phyloP scores from a whole-genome alignment of 2,888 invertebrate species.

The Thecophora atra region DNA sequence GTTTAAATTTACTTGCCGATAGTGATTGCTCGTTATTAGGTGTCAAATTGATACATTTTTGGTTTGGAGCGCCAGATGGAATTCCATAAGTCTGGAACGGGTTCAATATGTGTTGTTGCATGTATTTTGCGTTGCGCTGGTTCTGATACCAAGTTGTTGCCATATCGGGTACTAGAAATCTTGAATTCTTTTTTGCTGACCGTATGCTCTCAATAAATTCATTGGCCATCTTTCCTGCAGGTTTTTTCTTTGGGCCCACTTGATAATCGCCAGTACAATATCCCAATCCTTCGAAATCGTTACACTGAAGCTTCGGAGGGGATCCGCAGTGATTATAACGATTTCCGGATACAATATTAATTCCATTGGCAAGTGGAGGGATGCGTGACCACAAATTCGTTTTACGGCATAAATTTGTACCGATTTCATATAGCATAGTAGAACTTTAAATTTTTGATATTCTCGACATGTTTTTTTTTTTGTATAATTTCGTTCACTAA shows the following conservation, averaged over 20 bases:
- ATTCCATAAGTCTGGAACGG: slow-evolving; percentile 19
- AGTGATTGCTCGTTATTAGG: slow-evolving; percentile 20
- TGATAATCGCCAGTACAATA: slow-evolving; percentile 27
- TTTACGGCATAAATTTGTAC: slow-evolving; percentile 37
- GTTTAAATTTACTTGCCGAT: slow-evolving; percentile 45
- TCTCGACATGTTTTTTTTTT: too few relatives aligned
- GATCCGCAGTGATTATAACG: background rate
- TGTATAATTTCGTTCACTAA: too few relatives aligned
- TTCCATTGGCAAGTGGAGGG: background rate
- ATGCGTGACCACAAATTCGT: slow-evolving; percentile 37
- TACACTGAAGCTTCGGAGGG: background rate
- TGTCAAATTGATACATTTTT: background rate
- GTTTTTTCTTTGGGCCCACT: background rate
- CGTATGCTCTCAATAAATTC: slow-evolving; percentile 31
- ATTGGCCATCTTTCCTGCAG: slow-evolving; percentile 15
- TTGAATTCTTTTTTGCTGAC: slow-evolving; percentile 39
- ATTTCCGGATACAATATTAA: background rate
- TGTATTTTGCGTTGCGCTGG: slow-evolving; percentile 29
- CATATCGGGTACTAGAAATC: slow-evolving; percentile 41
- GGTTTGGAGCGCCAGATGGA: background rate
- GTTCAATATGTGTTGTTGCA: background rate
- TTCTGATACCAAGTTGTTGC: slow-evolving; percentile 42
- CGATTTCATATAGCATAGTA: slow-evolving; percentile 25
- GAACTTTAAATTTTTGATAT: too few relatives aligned
- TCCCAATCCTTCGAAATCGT: slow-evolving; percentile 19